phyloP scores from a whole-genome alignment of 1,140 invertebrate genomes.

The Aphelenchoides fujianensis region DNA sequence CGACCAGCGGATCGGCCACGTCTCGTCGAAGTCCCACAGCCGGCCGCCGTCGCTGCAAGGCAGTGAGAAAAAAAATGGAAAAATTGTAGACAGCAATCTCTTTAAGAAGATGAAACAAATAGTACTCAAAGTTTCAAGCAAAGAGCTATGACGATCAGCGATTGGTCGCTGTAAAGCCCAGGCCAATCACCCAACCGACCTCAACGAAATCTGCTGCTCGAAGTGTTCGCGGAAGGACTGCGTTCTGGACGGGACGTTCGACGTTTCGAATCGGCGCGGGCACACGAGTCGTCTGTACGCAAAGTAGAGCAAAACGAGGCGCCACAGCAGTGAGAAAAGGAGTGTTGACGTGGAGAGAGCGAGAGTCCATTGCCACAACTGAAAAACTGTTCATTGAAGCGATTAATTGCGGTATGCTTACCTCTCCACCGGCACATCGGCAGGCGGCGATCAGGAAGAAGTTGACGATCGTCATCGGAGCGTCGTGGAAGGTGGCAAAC shows the following conservation, averaged over 20 bases:
- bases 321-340: slow-evolving; percentile 48
- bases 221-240: slow-evolving; percentile 43
- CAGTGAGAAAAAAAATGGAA: not conserved
- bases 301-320: slow-evolving; percentile 55
- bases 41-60: slow-evolving; percentile 34
- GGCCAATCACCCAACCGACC: no score
- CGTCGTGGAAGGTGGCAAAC: slow-evolving; percentile 54
- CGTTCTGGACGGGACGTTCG: slow-evolving; percentile 29
- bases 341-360: slow-evolving; percentile 47
- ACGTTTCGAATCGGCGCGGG: not conserved
- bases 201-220: slow-evolving; percentile 13
- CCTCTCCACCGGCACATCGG: slow-evolving; percentile 51
- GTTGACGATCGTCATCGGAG: slow-evolving; percentile 56
- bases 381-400: slow-evolving; percentile 7
- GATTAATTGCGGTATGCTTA: slow-evolving; percentile 8
- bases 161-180: no score
- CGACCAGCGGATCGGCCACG: slow-evolving; percentile 53
- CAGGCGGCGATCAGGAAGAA: slow-evolving; percentile 57
- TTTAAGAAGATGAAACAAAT: not conserved
- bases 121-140: not conserved
- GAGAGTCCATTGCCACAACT: slow-evolving; percentile 51
- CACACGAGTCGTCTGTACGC: slow-evolving; percentile 50
- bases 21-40: slow-evolving; percentile 50
- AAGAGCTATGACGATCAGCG: not conserved
- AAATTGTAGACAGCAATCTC: not conserved